These are phyloP conservation scores for Eciton burchellii DNA, from an alignment of 1,140 invertebrate genomes.

Conservation along the genomic window DNA sequence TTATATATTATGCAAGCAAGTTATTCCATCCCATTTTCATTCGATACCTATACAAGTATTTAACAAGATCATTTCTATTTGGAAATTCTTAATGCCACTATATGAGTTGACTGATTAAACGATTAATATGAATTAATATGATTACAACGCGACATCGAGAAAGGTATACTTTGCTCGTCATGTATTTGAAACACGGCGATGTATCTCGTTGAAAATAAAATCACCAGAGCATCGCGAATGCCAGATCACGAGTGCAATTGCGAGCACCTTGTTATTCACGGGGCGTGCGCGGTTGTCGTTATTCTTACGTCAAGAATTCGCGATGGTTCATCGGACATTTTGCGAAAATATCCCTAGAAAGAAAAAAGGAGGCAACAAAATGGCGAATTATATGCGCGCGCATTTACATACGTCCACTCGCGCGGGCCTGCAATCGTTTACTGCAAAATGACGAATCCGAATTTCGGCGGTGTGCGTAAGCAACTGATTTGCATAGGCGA, in stretches of 20 bases:
- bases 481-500: conserved; percentile 8
- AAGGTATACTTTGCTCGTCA: neutral
- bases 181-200: neutral
- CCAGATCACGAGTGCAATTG: neutral
- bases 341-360: conserved; percentile 11
- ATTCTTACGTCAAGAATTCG: neutral
- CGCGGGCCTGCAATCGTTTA: neutral
- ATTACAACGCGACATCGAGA: too few species aligned
- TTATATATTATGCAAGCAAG: too few species aligned
- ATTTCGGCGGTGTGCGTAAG: neutral
- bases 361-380: conserved; percentile 58
- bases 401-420: neutral
- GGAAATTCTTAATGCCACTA: too few species aligned
- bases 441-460: conserved; percentile 25
- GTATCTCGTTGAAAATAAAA: neutral
- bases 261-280: neutral
- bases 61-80: too few species aligned
- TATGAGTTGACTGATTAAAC: too few species aligned
- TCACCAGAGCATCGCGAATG: neutral
- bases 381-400: conserved; percentile 13
- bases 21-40: too few species aligned
- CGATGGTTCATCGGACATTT: neutral
- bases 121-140: too few species aligned
- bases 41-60: too few species aligned
- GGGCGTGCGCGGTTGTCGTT: neutral